Conservation (phyloP, 2,113 vertebrate genomes). For the Propithecus coquereli region DNA sequence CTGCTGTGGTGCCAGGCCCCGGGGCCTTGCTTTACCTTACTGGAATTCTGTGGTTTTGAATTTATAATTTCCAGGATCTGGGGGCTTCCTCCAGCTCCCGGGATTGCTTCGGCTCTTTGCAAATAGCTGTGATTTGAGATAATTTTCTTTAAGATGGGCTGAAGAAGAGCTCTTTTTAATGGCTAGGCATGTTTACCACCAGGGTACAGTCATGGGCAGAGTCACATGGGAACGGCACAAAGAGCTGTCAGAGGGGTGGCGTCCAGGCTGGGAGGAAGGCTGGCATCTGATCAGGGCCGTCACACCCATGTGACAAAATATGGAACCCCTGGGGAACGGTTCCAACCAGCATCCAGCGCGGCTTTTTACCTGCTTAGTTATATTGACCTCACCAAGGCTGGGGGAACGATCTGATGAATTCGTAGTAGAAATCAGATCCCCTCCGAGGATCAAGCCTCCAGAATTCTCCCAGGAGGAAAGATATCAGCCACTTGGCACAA, state of each 20-base stretch:
- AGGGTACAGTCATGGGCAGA: fast-evolving
- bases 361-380: background rate
- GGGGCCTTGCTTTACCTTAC: background rate
- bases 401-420: slow-evolving; percentile 7
- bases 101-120: background rate
- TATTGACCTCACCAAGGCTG: background rate
- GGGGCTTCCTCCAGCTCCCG: background rate
- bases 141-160: background rate
- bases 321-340: fast-evolving
- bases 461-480: slow-evolving; percentile 59
- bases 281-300: fast-evolving
- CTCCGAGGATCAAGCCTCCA: slow-evolving; percentile 66
- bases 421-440: slow-evolving; percentile 32
- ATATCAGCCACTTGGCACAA: slow-evolving; percentile 62
- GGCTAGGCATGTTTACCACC: background rate
- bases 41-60: background rate
- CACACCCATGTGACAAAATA: fast-evolving
- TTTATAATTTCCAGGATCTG: background rate
- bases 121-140: background rate
- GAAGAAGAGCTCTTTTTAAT: background rate
- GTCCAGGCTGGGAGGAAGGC: background rate
- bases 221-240: fast-evolving
- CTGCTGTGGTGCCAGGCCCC: background rate
- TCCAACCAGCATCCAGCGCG: fast-evolving
- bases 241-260: fast-evolving